Evolutionary conservation across 2,113 vertebrate genomes (phyloP), one percentile per base, ranked within the genome.

Genomic region (Microtus montanus): DNA sequence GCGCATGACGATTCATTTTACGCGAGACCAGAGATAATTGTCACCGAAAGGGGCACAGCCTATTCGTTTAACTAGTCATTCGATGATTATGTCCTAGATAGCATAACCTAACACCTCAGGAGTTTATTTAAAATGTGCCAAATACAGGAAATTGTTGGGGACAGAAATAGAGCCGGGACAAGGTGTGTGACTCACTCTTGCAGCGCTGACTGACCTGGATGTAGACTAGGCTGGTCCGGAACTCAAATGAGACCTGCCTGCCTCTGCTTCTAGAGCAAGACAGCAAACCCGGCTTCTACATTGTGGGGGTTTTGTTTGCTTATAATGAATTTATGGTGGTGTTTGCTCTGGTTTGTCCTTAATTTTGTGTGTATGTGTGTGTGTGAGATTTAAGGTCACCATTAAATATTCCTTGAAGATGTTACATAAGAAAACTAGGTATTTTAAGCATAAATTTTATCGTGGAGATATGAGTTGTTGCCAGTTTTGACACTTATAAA

Each of bases 371-470:
- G 44, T 44, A 73, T 61, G 28, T 61, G 7, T 19, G 14, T 64
- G 13, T 20, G 85, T 89, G 77, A 85, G n/a, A 93, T 66, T 44
- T 82, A 94, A 90, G 44, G 54, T 54, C 54, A 38, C 58, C 38
- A 92, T 86, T 86, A 90, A 91, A 79, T 84, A 93, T 19, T 71
- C 75, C 82, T 78, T 74, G 74, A 92, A 83, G 52, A 71, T 89
- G 66, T 10, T 49, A 35, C 38, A 66, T 83, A 33, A 91, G 41
- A 70, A 38, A 87, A 75, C 44, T 79, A 70, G 30, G 19, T 80
- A 87, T 88, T 84, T 96, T 84, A 93, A 92, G 41, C 33, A 95
- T 74, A 78, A 73, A 2, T 26, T 15, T 83, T 83, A 49, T 38
- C 63, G 66, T 80, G 73, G 77, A 52, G 89, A 87, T 93, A 71